Evolutionary conservation across 1,140 invertebrate species (phyloP), one percentile per base, ranked within the genome.

Genomic region (Magallana ariakensis): DNA sequence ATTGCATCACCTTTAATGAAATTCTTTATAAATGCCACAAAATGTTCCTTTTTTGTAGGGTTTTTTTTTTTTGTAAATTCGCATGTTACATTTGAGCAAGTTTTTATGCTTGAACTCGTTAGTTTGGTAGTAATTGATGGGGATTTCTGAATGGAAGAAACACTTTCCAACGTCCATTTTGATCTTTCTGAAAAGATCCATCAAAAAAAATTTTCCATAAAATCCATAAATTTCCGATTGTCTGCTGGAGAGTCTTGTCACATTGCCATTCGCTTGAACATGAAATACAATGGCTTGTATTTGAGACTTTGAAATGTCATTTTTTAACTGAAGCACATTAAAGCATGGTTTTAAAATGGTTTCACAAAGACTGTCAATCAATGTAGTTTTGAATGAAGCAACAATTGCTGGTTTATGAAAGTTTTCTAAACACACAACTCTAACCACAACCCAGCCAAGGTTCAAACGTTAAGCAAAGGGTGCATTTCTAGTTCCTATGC

Each of bases 371-470:
- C n/a, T n/a, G n/a, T n/a, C n/a, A n/a, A n/a, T n/a, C n/a, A n/a
- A n/a, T n/a, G n/a, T n/a, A n/a, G n/a, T n/a, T n/a, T n/a, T n/a
- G n/a, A n/a, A n/a, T n/a, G n/a, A n/a, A n/a, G n/a, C 11, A n/a
- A 75, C n/a, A 9, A 7, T 9, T 9, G 8, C 10, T 3, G 84
- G 86, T 85, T 10, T 57, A 62, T 87, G 88, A 22, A 62, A 19
- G 10, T 85, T 83, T 46, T 56, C 82, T 5, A 88, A 57, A 54
- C 87, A 88, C 15, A 56, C 26, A 56, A 83, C 87, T 19, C 87
- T 80, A 15, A 88, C 55, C 19, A 88, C 55, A 6, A 88, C 87
- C 87, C 87, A 88, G 11, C 87, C 87, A 8, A 88, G 83, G 22
- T 15, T 19, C 56, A 89, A 60, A 46, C 56, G 83, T 54, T 89